Percentiles rank a stretch among this genome's conserved stretches.
phyloP scores from a whole-genome alignment of 2,113 vertebrate genomes.

The Tangachromis dhanisi region DNA sequence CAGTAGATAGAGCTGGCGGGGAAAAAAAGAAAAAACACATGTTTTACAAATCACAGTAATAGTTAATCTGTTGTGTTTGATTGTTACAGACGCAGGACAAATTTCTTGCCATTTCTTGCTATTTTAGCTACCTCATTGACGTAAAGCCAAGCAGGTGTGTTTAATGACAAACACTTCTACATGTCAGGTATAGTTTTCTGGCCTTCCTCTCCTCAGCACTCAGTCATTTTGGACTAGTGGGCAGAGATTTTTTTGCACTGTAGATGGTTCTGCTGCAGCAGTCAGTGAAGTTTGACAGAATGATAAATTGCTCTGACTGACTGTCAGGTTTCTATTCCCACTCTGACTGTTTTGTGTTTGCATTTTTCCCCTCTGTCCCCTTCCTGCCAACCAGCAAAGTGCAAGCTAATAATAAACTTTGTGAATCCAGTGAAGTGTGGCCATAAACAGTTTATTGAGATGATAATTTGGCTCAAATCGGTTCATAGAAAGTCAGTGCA shows the following conservation, averaged over 20 bases:
- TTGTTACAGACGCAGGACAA: background rate
- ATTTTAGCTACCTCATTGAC: background rate
- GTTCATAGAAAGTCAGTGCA: background rate
- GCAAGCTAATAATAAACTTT: conserved; percentile 56
- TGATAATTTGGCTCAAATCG: conserved; percentile 29
- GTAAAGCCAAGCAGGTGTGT: conserved; percentile 14
- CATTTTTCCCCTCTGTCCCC: conserved; percentile 20
- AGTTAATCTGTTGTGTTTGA: background rate
- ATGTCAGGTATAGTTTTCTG: conserved; percentile 28
- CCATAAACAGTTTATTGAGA: conserved; percentile 51
- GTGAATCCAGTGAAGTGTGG: conserved; percentile 39
- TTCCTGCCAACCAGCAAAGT: conserved; percentile 40
- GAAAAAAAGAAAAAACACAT: background rate
- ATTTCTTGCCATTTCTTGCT: background rate
- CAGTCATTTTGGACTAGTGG: conserved; percentile 7
- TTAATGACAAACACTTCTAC: conserved; percentile 28
- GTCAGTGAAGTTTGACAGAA: conserved; percentile 67
- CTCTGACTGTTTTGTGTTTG: conserved; percentile 53
- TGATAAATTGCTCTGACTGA: conserved; percentile 68
- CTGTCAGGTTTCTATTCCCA: conserved; percentile 61
- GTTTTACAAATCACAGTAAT: background rate
- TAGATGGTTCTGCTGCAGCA: conserved; percentile 57
- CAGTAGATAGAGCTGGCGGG: too few relatives aligned
- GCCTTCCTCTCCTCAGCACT: conserved; percentile 10
- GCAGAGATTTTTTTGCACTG: conserved; percentile 6